Evolutionary conservation across 1,140 invertebrate genomes (phyloP).

Genomic region (Drosophila persimilis): DNA sequence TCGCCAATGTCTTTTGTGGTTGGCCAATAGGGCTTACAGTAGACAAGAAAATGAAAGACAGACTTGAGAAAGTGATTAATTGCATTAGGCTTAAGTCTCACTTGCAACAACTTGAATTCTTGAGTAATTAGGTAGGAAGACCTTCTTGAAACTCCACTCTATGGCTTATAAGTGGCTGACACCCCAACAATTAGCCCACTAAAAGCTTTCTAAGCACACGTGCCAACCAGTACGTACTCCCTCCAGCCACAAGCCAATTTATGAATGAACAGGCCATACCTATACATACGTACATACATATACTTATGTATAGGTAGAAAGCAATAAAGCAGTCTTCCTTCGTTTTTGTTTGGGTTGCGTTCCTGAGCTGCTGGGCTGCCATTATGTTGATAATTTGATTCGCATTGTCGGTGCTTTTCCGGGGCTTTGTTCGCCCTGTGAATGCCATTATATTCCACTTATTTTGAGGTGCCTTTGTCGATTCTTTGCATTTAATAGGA

Average conservation of each 20-base stretch:
- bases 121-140: no score
- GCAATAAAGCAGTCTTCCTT: neutral
- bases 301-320: neutral
- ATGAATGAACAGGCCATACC: slow-evolving; percentile 38
- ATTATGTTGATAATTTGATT: slow-evolving; percentile 56
- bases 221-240: neutral
- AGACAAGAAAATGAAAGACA: neutral
- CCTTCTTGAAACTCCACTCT: no score
- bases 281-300: neutral
- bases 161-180: neutral
- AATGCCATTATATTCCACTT: slow-evolving; percentile 44
- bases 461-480: slow-evolving; percentile 33
- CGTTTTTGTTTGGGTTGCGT: slow-evolving; percentile 1
- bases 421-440: slow-evolving; percentile 18
- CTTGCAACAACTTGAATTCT: no score
- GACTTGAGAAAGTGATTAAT: slow-evolving; percentile 3
- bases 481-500: slow-evolving; percentile 39
- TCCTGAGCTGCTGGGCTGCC: slow-evolving; percentile 2
- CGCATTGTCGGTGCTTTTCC: slow-evolving; percentile 27
- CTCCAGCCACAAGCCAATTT: slow-evolving; percentile 27
- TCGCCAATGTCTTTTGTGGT: neutral
- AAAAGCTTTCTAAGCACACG: slow-evolving; percentile 33
- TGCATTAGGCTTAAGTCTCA: no score
- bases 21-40: slow-evolving; percentile 1
- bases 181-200: slow-evolving; percentile 21